A percentile compares a stretch with the other conserved stretches of the same genome.
phyloP scores from a whole-genome alignment of 2,797 vertebrate species.

The Thunnus albacares region DNA sequence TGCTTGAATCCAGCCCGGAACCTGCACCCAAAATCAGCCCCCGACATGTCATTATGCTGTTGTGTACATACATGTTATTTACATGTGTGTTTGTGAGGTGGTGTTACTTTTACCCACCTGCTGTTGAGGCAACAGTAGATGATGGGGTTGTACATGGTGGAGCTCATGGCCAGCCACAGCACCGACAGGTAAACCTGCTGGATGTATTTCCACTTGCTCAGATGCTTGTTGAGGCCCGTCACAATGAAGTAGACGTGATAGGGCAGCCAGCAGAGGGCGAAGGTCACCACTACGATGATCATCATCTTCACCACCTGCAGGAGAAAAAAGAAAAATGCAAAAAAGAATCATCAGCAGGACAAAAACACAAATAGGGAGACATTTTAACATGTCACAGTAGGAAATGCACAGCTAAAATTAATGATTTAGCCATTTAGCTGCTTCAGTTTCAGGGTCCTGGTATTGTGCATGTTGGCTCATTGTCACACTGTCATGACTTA shows the following conservation, averaged over 20 bases:
- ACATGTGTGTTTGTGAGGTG: neutral
- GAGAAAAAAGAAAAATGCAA: neutral
- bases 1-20: slow-evolving; percentile 95
- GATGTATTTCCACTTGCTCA: slow-evolving; percentile 93
- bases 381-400: too few species aligned
- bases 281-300: slow-evolving; percentile 96
- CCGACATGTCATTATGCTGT: neutral
- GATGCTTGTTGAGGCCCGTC: slow-evolving; percentile 88
- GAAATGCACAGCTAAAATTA: too few species aligned
- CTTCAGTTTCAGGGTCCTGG: too few species aligned
- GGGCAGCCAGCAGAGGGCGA: slow-evolving; percentile 96
- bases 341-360: neutral
- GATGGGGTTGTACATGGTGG: slow-evolving; percentile 98
- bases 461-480: too few species aligned
- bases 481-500: too few species aligned
- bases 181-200: slow-evolving; percentile 95
- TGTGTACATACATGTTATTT: neutral
- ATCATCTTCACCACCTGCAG: slow-evolving; percentile 98
- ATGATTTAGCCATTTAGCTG: too few species aligned
- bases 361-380: too few species aligned
- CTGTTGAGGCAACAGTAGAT: slow-evolving; percentile 99
- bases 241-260: slow-evolving; percentile 95
- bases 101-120: slow-evolving; percentile 84
- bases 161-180: slow-evolving; percentile 98
- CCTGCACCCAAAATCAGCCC: slow-evolving; percentile 69